phyloP scores from a whole-genome alignment of 1,140 invertebrate genomes.

The Trichonephila clavata region DNA sequence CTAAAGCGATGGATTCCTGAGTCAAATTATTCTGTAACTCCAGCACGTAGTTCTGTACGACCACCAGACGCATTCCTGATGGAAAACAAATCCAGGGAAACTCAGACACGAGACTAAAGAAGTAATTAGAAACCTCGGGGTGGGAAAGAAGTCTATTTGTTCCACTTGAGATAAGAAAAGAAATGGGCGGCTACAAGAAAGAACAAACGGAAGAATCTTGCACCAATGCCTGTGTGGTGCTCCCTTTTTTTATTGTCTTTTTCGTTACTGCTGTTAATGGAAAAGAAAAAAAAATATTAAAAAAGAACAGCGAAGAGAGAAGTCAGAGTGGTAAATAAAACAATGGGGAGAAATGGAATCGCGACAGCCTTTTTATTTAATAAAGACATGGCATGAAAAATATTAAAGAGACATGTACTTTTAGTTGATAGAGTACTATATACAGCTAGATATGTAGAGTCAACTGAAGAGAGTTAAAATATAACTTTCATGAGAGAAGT shows the following conservation, averaged over 20 bases:
- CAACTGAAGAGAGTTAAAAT: too few relatives aligned
- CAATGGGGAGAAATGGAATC: constrained; percentile 19
- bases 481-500: too few relatives aligned
- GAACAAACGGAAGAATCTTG: constrained; percentile 32
- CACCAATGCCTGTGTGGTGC: not conserved
- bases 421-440: not conserved
- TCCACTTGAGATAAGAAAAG: constrained; percentile 46
- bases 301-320: not conserved
- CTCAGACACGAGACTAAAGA: constrained; percentile 24
- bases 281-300: not conserved
- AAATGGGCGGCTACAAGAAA: not conserved
- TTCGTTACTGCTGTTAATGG: not conserved
- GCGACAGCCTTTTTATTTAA: constrained; percentile 30
- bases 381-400: constrained; percentile 17
- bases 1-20: too few relatives aligned
- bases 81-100: constrained; percentile 59
- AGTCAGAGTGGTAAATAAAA: constrained; percentile 31
- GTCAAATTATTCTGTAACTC: not conserved
- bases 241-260: not conserved
- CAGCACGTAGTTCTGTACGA: not conserved
- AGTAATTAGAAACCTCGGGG: constrained; percentile 59
- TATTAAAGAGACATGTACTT: constrained; percentile 2
- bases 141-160: constrained; percentile 51
- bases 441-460: too few relatives aligned
- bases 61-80: constrained; percentile 39